Evolutionary conservation across 2,888 invertebrate genomes (phyloP), one percentile per base, ranked within the genome.

Genomic region (Strigamia transsilvanica): DNA sequence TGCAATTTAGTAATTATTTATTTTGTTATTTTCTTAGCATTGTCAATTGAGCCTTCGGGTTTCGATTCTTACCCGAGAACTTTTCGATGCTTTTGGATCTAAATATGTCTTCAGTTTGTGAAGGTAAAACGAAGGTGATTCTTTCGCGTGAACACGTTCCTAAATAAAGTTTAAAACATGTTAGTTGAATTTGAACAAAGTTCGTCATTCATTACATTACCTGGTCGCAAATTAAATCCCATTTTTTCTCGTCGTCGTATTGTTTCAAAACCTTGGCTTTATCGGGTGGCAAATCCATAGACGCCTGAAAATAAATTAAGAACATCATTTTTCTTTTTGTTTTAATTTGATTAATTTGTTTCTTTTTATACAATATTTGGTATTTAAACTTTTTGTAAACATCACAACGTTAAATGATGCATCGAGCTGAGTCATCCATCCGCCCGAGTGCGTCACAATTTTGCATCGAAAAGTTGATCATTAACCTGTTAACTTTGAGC

Each of bases 181-280:
- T 51, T 51, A 51, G 2, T 51, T 12, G 13, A 73, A 32, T n/a
- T 27, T 27, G 3, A 3, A 27, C 27, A 27, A 27, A 2, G 1
- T 27, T 27, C 1, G 3, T 2, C 3, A 27, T 27, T 27, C 27
- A 3, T 27, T 27, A 27, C 3, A 80, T 46, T 88, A 95, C 95
- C 92, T 96, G 98, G 92, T 99, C 99, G 91, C 98, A 98, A 90
- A 99, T 97, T 89, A 99, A 94, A 90, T 99, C 98, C 99, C 99
- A 99, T 90, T 99, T 99, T 90, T 98, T 98, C 88, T 98, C 96
- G 89, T 95, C 94, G 90, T 98, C 98, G 88, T 99, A 99, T 78
- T 86, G 86, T 56, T 87, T 86, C 61, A 89, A 83, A 56, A 98
- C 91, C 90, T 98, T 98, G 86, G 98, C 97, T 90, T 99, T 99